These are phyloP conservation scores for Hirtodrosophila duncani DNA, from an alignment of 2,888 invertebrate genomes.

Conservation along the genomic window DNA sequence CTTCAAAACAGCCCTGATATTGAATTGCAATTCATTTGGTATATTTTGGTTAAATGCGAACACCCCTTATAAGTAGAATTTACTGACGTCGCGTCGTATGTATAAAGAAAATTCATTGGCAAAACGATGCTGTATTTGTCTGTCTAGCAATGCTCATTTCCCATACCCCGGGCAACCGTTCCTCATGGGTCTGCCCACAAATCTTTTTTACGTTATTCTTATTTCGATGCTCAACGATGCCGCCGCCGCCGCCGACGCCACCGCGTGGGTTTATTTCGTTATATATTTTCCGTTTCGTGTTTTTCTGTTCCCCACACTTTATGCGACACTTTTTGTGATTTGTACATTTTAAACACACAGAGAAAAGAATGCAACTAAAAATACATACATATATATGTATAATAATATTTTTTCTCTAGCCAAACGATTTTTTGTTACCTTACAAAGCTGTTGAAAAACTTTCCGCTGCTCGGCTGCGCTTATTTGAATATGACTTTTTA, in stretches of 20 bases:
- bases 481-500: constrained; percentile 14
- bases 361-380: constrained; percentile 55
- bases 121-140: no score
- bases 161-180: no score
- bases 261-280: constrained; percentile 37
- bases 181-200: no score
- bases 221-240: no score
- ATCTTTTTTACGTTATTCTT: constrained; percentile 13
- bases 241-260: no score
- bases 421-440: constrained; percentile 13
- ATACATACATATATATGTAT: constrained; percentile 26
- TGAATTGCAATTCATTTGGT: no score
- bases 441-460: constrained; percentile 36
- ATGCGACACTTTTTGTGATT: constrained; percentile 59
- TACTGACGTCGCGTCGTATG: no score
- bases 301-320: constrained; percentile 31
- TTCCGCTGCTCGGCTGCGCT: constrained; percentile 30
- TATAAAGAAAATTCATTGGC: no score
- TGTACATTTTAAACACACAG: constrained; percentile 32
- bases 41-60: no score
- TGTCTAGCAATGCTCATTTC: no score
- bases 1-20: no score
- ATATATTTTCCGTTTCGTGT: neutral
- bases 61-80: no score
- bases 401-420: constrained; percentile 19